These are phyloP conservation scores for Tineola bisselliella DNA, from an alignment of 2,888 invertebrate genomes.

Conservation along the genomic window DNA sequence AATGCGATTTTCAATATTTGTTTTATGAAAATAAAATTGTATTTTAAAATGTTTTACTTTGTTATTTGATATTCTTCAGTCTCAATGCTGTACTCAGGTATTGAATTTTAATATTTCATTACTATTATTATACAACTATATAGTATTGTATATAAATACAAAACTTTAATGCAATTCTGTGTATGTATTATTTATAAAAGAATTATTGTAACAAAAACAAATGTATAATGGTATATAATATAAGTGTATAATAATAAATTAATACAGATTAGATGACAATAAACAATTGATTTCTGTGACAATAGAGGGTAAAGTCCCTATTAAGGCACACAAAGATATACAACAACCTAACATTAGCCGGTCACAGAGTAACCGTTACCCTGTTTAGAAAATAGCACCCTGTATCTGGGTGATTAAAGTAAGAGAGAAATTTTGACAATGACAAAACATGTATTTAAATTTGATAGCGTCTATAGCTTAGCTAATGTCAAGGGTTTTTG, in stretches of 20 bases:
- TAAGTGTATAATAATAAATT: too few relatives aligned
- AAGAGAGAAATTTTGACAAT: background rate
- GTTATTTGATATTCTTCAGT: background rate
- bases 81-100: too few relatives aligned
- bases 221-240: too few relatives aligned
- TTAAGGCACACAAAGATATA: background rate
- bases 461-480: background rate
- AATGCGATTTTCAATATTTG: constrained; percentile 11
- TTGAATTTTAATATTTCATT: too few relatives aligned
- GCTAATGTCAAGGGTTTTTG: background rate
- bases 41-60: background rate
- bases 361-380: background rate
- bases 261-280: background rate
- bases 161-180: too few relatives aligned
- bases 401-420: background rate
- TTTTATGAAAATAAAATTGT: background rate
- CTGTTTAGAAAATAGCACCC: background rate
- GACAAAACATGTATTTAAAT: constrained; percentile 1
- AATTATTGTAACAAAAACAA: too few relatives aligned
- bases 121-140: too few relatives aligned
- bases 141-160: too few relatives aligned
- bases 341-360: constrained; percentile 1
- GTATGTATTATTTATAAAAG: too few relatives aligned
- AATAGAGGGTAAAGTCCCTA: background rate
- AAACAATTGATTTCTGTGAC: background rate